Base-by-base conservation (phyloP, 92 coral and sea anemone genomes). In the Porites divaricata region DNA sequence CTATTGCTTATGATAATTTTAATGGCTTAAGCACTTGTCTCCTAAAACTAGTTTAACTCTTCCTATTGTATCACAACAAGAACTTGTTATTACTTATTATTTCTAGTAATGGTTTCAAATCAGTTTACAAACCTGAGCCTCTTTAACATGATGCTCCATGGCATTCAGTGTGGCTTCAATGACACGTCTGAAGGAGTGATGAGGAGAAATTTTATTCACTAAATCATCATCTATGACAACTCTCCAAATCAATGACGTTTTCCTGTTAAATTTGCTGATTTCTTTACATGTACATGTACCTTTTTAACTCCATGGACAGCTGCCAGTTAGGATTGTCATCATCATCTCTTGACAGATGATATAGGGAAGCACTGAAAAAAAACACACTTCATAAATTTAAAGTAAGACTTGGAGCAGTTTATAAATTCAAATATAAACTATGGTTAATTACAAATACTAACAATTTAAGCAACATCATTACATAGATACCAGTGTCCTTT, bases 301-400 rank as follows among this genome's bases (percentile, higher is more conserved):
- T 83, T 87, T 92, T 89, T 70, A 82, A 88, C 63, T 79, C 81
- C 11, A 56, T 75, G 64, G 93, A 71, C 25, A 90, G 78, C 16
- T 12, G n/a, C 69, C 53, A 24, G 10, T 24, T 21, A 7, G 75
- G 76, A 45, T 77, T 70, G 10, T 90, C 90, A 7, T 77, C 87
- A 75, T 91, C 95, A 64, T 89, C 95, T 89, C 95, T 83, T 66
- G 96, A 93, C 56, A 94, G 83, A 85, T 94, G 98, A 77, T 89
- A 94, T 78, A 94, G 69, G 22, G 93, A 92, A 8, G 95, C 98
- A 71, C 76, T 82, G 52, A n/a, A 65, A 20, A 9, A 17, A 25
- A 75, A 51, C 2, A 67, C 22, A 53, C 58, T 53, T 10, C 15
- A 54, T 54, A 11, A 54, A 11, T 11, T 11, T 54, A 53, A 53